Percentiles rank a stretch among this genome's conserved stretches.
Conservation (phyloP, 2,113 vertebrate genomes). For the Dromaius novaehollandiae region DNA sequence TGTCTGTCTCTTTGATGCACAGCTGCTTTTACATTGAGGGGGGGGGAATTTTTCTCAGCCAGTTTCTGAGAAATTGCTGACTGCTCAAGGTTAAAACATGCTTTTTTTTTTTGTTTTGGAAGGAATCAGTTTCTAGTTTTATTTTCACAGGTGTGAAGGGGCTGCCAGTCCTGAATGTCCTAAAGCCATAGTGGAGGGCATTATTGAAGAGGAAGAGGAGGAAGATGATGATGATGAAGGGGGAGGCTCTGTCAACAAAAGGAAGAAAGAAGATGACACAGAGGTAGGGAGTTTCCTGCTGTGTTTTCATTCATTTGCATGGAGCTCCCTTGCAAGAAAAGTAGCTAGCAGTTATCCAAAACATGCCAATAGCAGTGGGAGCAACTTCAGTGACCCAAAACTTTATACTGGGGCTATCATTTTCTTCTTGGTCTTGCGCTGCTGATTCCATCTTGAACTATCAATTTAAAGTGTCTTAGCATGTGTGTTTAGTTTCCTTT, state of each 20-base stretch:
- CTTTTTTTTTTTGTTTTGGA: background rate
- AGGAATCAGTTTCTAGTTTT: background rate
- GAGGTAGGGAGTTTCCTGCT: slow-evolving; percentile 78
- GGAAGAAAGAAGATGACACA: slow-evolving; percentile 93
- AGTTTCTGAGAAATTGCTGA: background rate
- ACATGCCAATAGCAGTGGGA: background rate
- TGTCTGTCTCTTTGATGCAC: background rate
- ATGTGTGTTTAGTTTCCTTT: background rate
- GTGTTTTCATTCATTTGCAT: background rate
- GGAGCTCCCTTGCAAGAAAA: background rate
- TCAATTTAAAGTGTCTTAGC: background rate
- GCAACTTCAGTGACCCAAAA: background rate
- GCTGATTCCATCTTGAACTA: background rate
- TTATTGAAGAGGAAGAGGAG: slow-evolving; percentile 95
- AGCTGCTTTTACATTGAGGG: background rate
- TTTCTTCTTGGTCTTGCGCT: background rate
- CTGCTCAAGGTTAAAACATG: background rate
- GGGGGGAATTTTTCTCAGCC: background rate
- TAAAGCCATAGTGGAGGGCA: slow-evolving; percentile 90
- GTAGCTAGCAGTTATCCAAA: background rate
- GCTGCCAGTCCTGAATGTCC: slow-evolving; percentile 84
- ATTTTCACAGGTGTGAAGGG: slow-evolving; percentile 86
- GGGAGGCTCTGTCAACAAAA: slow-evolving; percentile 89
- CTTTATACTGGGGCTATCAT: background rate
- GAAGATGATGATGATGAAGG: slow-evolving; percentile 86